phyloP scores from a whole-genome alignment of 2,888 invertebrate genomes.

The Achlya flavicornis region DNA sequence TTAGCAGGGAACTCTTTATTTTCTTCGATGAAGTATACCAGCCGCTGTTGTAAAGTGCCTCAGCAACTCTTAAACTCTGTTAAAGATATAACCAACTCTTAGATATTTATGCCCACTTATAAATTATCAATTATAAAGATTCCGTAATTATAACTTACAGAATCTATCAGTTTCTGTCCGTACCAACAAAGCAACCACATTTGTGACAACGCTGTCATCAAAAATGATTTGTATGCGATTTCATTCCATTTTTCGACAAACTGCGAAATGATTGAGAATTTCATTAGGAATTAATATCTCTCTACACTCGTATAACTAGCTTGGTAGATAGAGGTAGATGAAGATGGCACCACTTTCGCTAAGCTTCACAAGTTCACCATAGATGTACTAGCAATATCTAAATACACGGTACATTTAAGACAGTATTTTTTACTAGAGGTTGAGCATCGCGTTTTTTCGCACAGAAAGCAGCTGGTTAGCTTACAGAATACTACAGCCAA shows the following conservation, averaged over 20 bases:
- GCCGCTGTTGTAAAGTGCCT: slow-evolving; percentile 64
- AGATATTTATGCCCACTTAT: not conserved
- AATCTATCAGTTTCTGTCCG: slow-evolving; percentile 65
- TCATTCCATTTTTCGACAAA: slow-evolving; percentile 71
- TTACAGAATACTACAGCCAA: too few species aligned
- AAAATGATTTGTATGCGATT: slow-evolving; percentile 64
- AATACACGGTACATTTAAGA: too few species aligned
- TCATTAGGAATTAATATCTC: too few species aligned
- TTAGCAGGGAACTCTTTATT: slow-evolving; percentile 59
- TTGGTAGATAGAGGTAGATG: too few species aligned
- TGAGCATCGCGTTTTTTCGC: too few species aligned
- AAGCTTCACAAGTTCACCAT: too few species aligned
- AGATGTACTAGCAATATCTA: too few species aligned
- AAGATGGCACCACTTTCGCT: too few species aligned
- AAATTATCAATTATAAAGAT: not conserved
- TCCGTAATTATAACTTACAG: slow-evolving; percentile 49
- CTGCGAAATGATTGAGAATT: slow-evolving; percentile 33
- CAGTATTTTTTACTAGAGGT: too few species aligned
- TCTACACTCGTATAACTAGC: too few species aligned
- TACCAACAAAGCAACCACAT: slow-evolving; percentile 73
- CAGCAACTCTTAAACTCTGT: slow-evolving; percentile 60
- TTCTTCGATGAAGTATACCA: slow-evolving; percentile 62
- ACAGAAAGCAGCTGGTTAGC: too few species aligned
- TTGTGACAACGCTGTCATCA: slow-evolving; percentile 60
- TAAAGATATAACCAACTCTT: slow-evolving; percentile 15